Conservation (phyloP, 2,888 invertebrate species). For the Eremobia ochroleuca region DNA sequence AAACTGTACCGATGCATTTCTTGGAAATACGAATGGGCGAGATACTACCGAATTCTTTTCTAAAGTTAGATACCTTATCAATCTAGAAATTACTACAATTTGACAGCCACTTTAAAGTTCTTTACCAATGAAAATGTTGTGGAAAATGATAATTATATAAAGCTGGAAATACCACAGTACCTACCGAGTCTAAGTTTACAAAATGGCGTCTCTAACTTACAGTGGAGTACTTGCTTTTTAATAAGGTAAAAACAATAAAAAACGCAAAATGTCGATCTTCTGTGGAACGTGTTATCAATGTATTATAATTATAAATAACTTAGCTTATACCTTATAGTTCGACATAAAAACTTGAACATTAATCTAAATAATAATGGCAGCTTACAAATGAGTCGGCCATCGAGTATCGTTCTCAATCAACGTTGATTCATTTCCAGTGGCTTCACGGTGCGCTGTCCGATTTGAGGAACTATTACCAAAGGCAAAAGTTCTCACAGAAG, state of each 20-base stretch:
- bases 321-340: neutral
- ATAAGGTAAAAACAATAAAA: neutral
- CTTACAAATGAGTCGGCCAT: slow-evolving; percentile 34
- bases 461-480: slow-evolving; percentile 26
- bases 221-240: slow-evolving; percentile 11
- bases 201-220: neutral
- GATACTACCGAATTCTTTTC: neutral
- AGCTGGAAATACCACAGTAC: neutral
- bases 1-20: neutral
- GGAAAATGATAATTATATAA: neutral
- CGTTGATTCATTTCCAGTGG: slow-evolving; percentile 10
- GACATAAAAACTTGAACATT: slow-evolving; percentile 34
- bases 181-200: neutral
- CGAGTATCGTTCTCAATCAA: slow-evolving; percentile 27
- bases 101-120: neutral
- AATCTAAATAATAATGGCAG: slow-evolving; percentile 45
- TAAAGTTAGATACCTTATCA: neutral
- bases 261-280: slow-evolving; percentile 3
- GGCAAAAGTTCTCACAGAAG: slow-evolving; percentile 48
- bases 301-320: no score
- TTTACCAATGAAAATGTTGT: neutral
- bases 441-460: slow-evolving; percentile 19
- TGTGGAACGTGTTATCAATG: slow-evolving; percentile 17
- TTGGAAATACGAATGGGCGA: neutral
- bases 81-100: neutral